Evolutionary conservation across 2,888 invertebrate genomes (phyloP), one percentile per base, ranked within the genome.

Genomic region (Stenchaetothrips biformis): DNA sequence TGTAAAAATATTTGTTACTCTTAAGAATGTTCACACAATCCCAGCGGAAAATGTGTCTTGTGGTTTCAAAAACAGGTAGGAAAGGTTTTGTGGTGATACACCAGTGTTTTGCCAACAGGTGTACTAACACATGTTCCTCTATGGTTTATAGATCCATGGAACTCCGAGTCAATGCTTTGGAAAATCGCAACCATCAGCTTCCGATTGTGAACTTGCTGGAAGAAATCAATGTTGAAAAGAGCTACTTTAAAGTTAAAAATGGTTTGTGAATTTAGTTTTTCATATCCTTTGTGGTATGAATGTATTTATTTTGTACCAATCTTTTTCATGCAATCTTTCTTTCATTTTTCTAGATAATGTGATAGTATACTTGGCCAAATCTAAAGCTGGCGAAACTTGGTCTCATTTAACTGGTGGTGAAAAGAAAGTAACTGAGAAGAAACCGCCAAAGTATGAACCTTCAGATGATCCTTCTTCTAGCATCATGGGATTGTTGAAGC

Each of bases 401-500:
- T 90, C 92, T 0, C 92, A 92, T 85, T 91, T 98, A 83, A 96
- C 96, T 0, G 90, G 92, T 82, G 88, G 92, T 80, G 96, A 97
- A 84, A 95, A 95, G 86, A 92, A 92, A 84, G 89, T 92, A 48
- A 93, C 93, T 82, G 94, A 95, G 82, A 89, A 92, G 18, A 92
- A 93, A 84, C 90, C 88, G 83, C 89, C 88, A 9, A 87, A 89
- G 82, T 83, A 86, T 2, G 88, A 87, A 77, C 90, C 90, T 0
- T 87, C 88, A 78, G 90, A 87, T 67, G 92, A 94, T 85, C 92
- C 92, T 0, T 89, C 90, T 80, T 91, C 91, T 3, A 92, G 93
- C 80, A 88, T 98, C 80, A 97, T 98, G 92, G 91, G 91, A 84
- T 89, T 98, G 81, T 95, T 98, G 95, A 95, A 94, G 85, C 94